A percentile compares a stretch with the other conserved stretches of the same genome.
These are phyloP conservation scores for Orthosia gracilis DNA, from an alignment of 2,888 invertebrate genomes.

Conservation along the genomic window DNA sequence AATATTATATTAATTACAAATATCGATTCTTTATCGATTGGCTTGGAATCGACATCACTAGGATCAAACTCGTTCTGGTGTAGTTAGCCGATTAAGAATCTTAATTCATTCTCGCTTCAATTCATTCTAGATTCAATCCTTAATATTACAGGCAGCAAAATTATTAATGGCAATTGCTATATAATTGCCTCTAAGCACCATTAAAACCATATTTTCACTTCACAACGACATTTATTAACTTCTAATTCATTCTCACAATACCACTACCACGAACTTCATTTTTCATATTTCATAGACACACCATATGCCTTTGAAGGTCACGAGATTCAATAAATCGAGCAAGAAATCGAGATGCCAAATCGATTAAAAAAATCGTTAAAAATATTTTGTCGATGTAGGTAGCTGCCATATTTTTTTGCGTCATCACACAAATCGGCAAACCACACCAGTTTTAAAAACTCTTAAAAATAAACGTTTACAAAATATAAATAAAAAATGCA, in stretches of 20 bases:
- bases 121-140: constrained; percentile 27
- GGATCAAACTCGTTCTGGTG: constrained; percentile 41
- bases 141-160: constrained; percentile 39
- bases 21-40: constrained; percentile 45
- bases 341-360: too few species aligned
- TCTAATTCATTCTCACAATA: background rate
- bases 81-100: constrained; percentile 4
- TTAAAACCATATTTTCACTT: constrained; percentile 14
- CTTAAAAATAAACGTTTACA: constrained; percentile 45
- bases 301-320: background rate
- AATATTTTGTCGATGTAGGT: background rate
- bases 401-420: background rate
- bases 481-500: constrained; percentile 65
- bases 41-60: constrained; percentile 48
- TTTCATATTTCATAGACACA: background rate
- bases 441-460: constrained; percentile 27
- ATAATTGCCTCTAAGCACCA: constrained; percentile 46
- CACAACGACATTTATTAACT: background rate
- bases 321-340: too few species aligned
- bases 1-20: constrained; percentile 59
- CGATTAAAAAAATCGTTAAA: constrained; percentile 5
- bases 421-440: constrained; percentile 21
- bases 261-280: background rate
- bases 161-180: constrained; percentile 34
- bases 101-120: constrained; percentile 14